Percentiles rank a stretch among this genome's conserved stretches.
These are phyloP conservation scores for Drosophila pegasa DNA, from an alignment of 2,888 invertebrate species.

Conservation along the genomic window DNA sequence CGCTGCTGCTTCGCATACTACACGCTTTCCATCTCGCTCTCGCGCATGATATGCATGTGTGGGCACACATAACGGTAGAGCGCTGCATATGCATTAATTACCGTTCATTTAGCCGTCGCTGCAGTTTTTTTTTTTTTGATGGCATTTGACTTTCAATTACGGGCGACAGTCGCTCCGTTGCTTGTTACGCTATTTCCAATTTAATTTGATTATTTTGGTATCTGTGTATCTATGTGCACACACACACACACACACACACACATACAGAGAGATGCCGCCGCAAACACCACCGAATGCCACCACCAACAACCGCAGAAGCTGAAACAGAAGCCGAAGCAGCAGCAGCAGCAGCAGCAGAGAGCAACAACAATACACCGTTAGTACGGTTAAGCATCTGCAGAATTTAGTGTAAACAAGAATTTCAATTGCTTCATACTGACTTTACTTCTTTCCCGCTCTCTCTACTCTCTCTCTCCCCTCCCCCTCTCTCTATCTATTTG, in stretches of 20 bases:
- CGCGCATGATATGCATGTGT: background rate
- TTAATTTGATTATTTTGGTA: constrained; percentile 42
- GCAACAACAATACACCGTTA: constrained; percentile 47
- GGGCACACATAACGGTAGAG: constrained; percentile 20
- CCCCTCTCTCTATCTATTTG: constrained; percentile 5
- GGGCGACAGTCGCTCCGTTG: constrained; percentile 21
- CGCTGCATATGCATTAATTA: constrained; percentile 44
- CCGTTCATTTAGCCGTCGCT: constrained; percentile 42
- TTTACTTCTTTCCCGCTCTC: background rate
- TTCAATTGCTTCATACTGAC: constrained; percentile 11
- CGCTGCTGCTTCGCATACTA: constrained; percentile 17
- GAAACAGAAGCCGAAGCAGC: constrained; percentile 15
- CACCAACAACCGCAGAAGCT: constrained; percentile 29
- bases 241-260: constrained; percentile 10
- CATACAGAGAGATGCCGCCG: constrained; percentile 29
- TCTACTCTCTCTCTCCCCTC: background rate
- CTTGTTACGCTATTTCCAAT: constrained; percentile 36
- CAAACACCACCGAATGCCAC: constrained; percentile 23
- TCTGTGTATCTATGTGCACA: constrained; percentile 22
- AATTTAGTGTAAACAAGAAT: constrained; percentile 25
- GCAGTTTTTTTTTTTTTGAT: constrained; percentile 22
- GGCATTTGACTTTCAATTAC: constrained; percentile 35
- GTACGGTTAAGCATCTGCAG: constrained; percentile 24
- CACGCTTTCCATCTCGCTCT: constrained; percentile 33
- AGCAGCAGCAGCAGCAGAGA: constrained; percentile 1